Base-by-base conservation (phyloP, 1,140 invertebrate species). In the Drosophila kepulauana region DNA sequence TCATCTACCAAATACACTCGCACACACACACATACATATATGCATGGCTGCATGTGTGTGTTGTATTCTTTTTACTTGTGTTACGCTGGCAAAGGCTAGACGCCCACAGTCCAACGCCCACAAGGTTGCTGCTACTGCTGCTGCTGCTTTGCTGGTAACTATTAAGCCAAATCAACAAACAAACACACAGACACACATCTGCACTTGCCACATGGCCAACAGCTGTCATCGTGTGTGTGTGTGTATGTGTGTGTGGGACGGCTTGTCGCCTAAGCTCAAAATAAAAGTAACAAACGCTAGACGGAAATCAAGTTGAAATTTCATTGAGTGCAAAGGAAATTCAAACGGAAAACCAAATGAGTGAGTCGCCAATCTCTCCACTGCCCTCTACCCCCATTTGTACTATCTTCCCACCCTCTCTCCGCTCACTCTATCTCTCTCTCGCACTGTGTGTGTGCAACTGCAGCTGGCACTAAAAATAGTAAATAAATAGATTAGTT, bases 251-350 rank as follows among this genome's bases (percentile, higher is more conserved):
- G 73, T 30, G 48, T 45, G 41, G 48, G 43, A 51, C 66, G 45
- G 35, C 71, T 59, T 62, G 59, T 76, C 64, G 70, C 43, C 71
- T 77, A 49, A 71, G 61, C 46, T 75, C 30, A 88, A 82, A 87
- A 88, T 88, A 87, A 80, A 88, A 88, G 84, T 88, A 80, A 88
- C 84, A 84, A 89, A 89, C 82, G 80, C 66, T 64, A 72, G 85
- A 88, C 84, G 84, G 84, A 88, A 88, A 88, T 87, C 84, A 87
- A 87, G 84, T 80, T 88, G 84, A 87, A 87, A 82, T 87, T 89
- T 88, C 80, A 88, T 88, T 81, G 84, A 88, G 84, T 78, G 78
- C 84, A 89, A 80, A 88, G 84, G 84, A 88, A 88, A 88, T 88
- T 84, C 84, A 88, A 88, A 88, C 84, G 84, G 84, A 88, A 88